Evolutionary conservation across 1,140 invertebrate genomes (phyloP).

Genomic region (Saccostrea glomerata): DNA sequence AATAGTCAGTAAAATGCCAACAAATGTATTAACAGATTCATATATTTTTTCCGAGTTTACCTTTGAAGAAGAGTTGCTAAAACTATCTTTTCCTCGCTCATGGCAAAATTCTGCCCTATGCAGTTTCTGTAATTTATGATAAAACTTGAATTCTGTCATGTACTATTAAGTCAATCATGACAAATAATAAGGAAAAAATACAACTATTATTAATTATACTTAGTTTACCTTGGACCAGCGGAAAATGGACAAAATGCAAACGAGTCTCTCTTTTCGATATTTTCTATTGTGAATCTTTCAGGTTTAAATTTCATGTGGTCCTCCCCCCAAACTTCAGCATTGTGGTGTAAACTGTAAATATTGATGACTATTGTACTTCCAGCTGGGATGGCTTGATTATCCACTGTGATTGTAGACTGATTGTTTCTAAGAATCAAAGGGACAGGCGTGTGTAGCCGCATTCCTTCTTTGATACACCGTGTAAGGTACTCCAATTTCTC

Average conservation of each 20-base stretch:
- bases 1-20: neutral
- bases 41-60: neutral
- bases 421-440: slow-evolving; percentile 87
- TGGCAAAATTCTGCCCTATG: slow-evolving; percentile 54
- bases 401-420: slow-evolving; percentile 80
- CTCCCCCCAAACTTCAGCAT: slow-evolving; percentile 69
- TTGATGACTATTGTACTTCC: slow-evolving; percentile 59
- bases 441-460: slow-evolving; percentile 77
- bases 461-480: slow-evolving; percentile 77
- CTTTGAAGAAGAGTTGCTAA: slow-evolving; percentile 42
- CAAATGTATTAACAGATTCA: too few relatives aligned
- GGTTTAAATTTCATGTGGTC: slow-evolving; percentile 44
- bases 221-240: slow-evolving; percentile 62
- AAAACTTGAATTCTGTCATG: neutral
- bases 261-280: slow-evolving; percentile 59
- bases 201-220: too few relatives aligned
- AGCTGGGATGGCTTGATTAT: slow-evolving; percentile 61
- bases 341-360: slow-evolving; percentile 72
- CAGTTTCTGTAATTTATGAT: slow-evolving; percentile 46
- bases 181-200: neutral
- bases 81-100: slow-evolving; percentile 51
- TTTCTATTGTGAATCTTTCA: slow-evolving; percentile 63
- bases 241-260: slow-evolving; percentile 68
- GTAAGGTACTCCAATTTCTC: slow-evolving; percentile 75
- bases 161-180: neutral